A percentile compares a stretch with the other conserved stretches of the same genome.
Conservation (phyloP, 2,113 vertebrate genomes). For the Conger conger region DNA sequence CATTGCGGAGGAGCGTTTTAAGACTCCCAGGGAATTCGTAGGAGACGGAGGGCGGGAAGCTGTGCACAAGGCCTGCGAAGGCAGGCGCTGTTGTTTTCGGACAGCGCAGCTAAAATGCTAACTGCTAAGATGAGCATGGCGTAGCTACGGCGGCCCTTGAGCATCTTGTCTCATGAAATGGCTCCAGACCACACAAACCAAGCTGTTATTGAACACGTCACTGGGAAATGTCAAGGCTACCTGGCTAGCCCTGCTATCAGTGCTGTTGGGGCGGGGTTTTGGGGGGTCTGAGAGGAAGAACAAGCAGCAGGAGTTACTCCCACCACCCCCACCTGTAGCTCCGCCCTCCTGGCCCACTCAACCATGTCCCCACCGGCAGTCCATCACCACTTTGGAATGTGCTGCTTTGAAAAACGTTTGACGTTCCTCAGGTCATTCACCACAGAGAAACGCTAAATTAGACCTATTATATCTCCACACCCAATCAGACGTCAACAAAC, state of each 20-base stretch:
- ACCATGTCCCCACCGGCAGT: constrained; percentile 55
- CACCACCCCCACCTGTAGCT: constrained; percentile 33
- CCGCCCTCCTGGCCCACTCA: constrained; percentile 40
- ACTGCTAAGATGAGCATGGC: constrained; percentile 31
- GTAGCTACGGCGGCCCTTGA: not conserved
- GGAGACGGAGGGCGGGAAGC: not conserved
- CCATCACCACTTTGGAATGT: constrained; percentile 52
- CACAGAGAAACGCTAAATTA: constrained; percentile 58
- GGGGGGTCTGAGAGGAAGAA: not conserved
- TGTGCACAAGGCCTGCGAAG: not conserved
- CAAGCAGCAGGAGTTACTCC: not conserved
- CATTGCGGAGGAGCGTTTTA: not conserved
- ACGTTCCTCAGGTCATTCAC: constrained; percentile 48
- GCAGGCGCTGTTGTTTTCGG: not conserved
- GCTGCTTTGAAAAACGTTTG: constrained; percentile 43
- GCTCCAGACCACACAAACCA: constrained; percentile 54
- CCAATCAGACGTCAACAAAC: constrained; percentile 34
- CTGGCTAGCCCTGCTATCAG: constrained; percentile 33
- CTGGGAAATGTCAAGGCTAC: constrained; percentile 41
- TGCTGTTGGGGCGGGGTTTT: not conserved
- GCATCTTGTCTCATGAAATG: constrained; percentile 12
- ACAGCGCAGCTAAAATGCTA: constrained; percentile 28
- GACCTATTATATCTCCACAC: constrained; percentile 50
- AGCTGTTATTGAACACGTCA: constrained; percentile 39
- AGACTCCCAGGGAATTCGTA: not conserved